Base-by-base conservation (phyloP, 2,888 invertebrate genomes). In the Meghimatium bilineatum region DNA sequence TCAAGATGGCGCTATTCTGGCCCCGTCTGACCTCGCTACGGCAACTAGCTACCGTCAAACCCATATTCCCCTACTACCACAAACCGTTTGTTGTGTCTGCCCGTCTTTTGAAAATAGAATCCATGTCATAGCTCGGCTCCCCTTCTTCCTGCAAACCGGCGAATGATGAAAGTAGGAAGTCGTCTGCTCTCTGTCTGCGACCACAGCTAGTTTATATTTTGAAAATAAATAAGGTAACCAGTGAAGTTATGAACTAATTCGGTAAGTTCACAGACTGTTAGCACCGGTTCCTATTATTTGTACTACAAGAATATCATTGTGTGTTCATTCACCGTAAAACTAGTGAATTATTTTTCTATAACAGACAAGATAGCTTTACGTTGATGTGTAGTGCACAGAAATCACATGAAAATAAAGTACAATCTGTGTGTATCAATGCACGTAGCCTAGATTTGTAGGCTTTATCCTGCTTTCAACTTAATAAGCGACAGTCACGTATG, bases 101-200 rank as follows among this genome's bases (percentile, higher is more conserved):
- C 36, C 29, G 77, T 63, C 77, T 77, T 63, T 66, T 77, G 77
- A 77, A 77, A 77, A 77, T 77, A 77, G 77, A 77, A 77, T 14
- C 63, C 44, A 63, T 29, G 77, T 77, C 77, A 77, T 77, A 34
- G 26, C 77, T 56, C 38, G 63, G 44, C 44, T 44, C 12, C 32
- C 29, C 60, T 44, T 17, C 38, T 36, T 17, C 36, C 20, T 38
- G 77, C 77, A n/a, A 66, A n/a, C 38, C 23, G 29, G 23, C 60
- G 36, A 49, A 60, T 60, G 56, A 60, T 60, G 60, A 29, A 74
- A 74, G 52, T 49, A 49, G 74, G 29, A 76, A 29, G 56, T 26
- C 34, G 44, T 8, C 20, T 56, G 56, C 56, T 56, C 56, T 56
- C 56, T 23, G 14, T 23, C 56, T 56, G 14, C 8, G 17, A 56